Evolutionary conservation across 2,113 vertebrate genomes (phyloP), one percentile per base, ranked within the genome.

Genomic region (Columbina picui): DNA sequence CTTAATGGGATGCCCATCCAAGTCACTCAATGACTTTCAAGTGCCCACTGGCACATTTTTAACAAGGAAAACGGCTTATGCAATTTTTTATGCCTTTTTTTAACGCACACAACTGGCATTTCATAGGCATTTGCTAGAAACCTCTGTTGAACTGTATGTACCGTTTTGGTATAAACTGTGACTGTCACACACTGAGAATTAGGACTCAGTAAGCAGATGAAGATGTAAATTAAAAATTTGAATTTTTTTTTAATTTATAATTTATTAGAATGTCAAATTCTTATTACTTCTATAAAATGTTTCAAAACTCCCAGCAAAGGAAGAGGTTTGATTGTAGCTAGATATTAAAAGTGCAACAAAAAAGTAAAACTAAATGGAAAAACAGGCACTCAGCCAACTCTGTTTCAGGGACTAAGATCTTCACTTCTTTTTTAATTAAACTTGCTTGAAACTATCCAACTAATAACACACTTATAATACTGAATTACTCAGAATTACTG

Each of bases 221-320:
- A 65, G 67, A 68, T 20, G 53, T 61, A 12, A 84, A 83, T 16
- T 36, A 70, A 87, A 95, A 77, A 56, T 0, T 27, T 15, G 52
- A 73, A 34, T 73, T 19, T 45, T 47, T 14, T 71, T 93, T 82
- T 84, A 38, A 94, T 96, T 95, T 90, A 95, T 96, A 92, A 93
- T 90, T 90, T 75, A 96, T 90, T 61, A 88, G 68, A 90, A 90
- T 0, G 32, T 74, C 84, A 85, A 21, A 71, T 82, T 79, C 14
- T 94, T 68, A 67, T 30, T 74, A 21, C 92, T 84, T 68, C 84
- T 61, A 53, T 87, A 78, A 93, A 90, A 69, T 32, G 30, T 36
- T 84, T 94, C 70, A 88, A 91, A 93, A 77, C 38, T 59, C 64
- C 88, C 32, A 96, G 85, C 55, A 93, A 93, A 95, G 43, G 63